Evolutionary conservation across 2,888 invertebrate species (phyloP), one percentile per base, ranked within the genome.

Genomic region (Emmelina monodactyla): DNA sequence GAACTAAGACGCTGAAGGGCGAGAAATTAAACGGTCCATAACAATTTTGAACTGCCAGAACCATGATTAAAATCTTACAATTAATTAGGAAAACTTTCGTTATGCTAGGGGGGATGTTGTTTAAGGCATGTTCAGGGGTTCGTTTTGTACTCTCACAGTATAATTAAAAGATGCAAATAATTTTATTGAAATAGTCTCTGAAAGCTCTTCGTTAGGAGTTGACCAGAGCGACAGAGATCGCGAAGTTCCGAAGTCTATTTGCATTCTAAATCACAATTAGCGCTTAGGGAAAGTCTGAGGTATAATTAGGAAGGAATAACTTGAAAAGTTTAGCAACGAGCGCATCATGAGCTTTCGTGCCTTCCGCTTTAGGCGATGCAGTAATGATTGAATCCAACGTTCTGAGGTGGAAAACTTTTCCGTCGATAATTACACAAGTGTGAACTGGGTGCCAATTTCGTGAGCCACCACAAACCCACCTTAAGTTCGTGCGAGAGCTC

Each of bases 1-100:
- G 56, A n/a, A 53, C 57, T 62, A 62, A 71, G 68, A 67, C 50
- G 68, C 65, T 62, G 56, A 60, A 70, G 70, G 72, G 67, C 57
- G 63, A 50, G 61, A 72, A 76, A 78, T 79, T 76, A 78, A 79
- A 69, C 68, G 72, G 65, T 56, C 73, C 67, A 72, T 76, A 71
- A 78, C 72, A 71, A 75, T 73, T 71, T 64, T 52, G 68, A 66
- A 65, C 69, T 64, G 69, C 63, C 69, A 66, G 70, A 59, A 61
- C 58, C 61, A 66, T 73, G 72, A 78, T 76, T 75, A 75, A 73
- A 76, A 75, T 67, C 67, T 67, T 67, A 56, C 62, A 68, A 78
- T 79, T 78, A 78, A 78, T 78, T 73, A 69, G 59, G 56, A 65
- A 71, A 76, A 76, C 53, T 75, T 75, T 55, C 53, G 47, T 46